phyloP scores from a whole-genome alignment of 2,888 invertebrate species.

The Scaptomyza tumidula region DNA sequence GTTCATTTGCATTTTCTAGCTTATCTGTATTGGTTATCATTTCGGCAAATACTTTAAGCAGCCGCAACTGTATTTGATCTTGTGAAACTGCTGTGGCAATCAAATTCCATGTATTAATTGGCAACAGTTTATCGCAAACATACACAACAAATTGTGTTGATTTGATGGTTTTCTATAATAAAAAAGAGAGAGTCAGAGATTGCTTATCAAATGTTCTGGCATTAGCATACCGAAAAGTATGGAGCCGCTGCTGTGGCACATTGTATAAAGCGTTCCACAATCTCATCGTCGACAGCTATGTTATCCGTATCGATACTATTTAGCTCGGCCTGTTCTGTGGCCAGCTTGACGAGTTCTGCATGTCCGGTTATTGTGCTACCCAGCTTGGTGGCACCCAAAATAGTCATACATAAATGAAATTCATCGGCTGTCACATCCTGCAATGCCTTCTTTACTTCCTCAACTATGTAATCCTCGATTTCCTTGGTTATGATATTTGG shows the following conservation, averaged over 20 bases:
- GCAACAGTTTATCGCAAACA: conserved; percentile 93
- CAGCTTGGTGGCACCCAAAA: conserved; percentile 92
- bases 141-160: conserved; percentile 93
- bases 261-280: conserved; percentile 91
- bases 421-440: conserved; percentile 96
- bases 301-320: conserved; percentile 87
- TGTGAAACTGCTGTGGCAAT: conserved; percentile 87
- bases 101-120: conserved; percentile 88
- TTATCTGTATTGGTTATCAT: conserved; percentile 91
- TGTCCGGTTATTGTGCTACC: conserved; percentile 93
- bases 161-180: conserved; percentile 91
- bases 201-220: not conserved
- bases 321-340: conserved; percentile 94
- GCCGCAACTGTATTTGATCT: conserved; percentile 89
- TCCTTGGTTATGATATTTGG: conserved; percentile 92
- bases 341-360: conserved; percentile 93
- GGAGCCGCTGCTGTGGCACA: conserved; percentile 94
- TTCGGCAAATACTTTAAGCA: conserved; percentile 95
- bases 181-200: conserved; percentile 6
- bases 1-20: conserved; percentile 89
- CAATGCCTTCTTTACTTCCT: conserved; percentile 93
- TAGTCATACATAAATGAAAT: conserved; percentile 94
- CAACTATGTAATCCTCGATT: conserved; percentile 92
- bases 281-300: conserved; percentile 87
- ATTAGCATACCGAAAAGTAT: conserved; percentile 90